These are phyloP conservation scores for Globia sparganii DNA, from an alignment of 2,888 invertebrate species.

Conservation along the genomic window DNA sequence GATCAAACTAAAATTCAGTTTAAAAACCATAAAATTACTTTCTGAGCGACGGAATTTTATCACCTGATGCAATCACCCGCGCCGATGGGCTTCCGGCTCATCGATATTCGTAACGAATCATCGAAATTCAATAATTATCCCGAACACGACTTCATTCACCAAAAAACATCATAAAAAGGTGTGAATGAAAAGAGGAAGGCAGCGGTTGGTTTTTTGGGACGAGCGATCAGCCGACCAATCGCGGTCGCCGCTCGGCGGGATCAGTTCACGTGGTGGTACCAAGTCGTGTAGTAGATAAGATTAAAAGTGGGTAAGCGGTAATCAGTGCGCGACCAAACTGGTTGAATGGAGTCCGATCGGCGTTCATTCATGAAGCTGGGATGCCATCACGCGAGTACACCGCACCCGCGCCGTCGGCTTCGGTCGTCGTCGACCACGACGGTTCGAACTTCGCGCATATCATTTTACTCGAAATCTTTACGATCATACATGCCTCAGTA, in stretches of 20 bases:
- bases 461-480: conserved; percentile 57
- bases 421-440: conserved; percentile 24
- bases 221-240: conserved; percentile 71
- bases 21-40: conserved; percentile 90
- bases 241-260: conserved; percentile 70
- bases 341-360: conserved; percentile 85
- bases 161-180: conserved; percentile 88
- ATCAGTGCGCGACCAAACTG: conserved; percentile 90
- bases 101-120: conserved; percentile 90
- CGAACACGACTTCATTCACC: conserved; percentile 90
- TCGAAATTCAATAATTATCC: conserved; percentile 90
- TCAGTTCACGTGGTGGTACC: conserved; percentile 77
- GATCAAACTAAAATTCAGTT: conserved; percentile 80
- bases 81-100: conserved; percentile 89
- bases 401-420: conserved; percentile 15
- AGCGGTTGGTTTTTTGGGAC: conserved; percentile 84
- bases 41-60: conserved; percentile 86
- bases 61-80: conserved; percentile 86
- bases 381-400: conserved; percentile 85
- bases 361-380: conserved; percentile 86
- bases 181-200: conserved; percentile 89
- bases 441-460: conserved; percentile 55
- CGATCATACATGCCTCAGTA: conserved; percentile 49
- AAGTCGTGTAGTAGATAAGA: conserved; percentile 87
- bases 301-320: conserved; percentile 85